phyloP scores from a whole-genome alignment of 2,797 vertebrate species.

The Sebastes minor region DNA sequence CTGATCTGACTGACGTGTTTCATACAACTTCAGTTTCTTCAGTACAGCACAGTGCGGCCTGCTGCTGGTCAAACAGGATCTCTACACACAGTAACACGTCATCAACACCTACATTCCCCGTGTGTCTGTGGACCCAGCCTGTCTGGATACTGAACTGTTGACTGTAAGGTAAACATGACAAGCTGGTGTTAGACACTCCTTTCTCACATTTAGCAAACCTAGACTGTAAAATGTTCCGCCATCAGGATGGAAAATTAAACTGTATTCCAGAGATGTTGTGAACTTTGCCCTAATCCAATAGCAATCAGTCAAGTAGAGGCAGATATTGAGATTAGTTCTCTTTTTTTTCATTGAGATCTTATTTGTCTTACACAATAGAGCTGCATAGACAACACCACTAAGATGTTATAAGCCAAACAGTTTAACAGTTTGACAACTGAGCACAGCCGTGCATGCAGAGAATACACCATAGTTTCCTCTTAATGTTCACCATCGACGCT shows the following conservation, averaged over 20 bases:
- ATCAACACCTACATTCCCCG: not conserved
- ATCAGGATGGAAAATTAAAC: not conserved
- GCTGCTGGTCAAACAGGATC: slow-evolving; percentile 27
- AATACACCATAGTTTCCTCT: not conserved
- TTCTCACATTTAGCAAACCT: not conserved
- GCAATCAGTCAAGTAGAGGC: not conserved
- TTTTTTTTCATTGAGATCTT: not conserved
- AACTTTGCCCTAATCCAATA: not conserved
- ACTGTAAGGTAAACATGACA: slow-evolving; percentile 59
- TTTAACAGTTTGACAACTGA: not conserved
- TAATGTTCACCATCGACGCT: not conserved
- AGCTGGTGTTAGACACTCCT: slow-evolving; percentile 30
- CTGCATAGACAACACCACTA: not conserved
- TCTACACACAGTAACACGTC: not conserved
- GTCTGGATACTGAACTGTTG: slow-evolving; percentile 9
- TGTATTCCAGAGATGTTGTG: not conserved
- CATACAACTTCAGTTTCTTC: not conserved
- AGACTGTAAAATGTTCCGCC: not conserved
- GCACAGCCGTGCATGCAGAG: not conserved
- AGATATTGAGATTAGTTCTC: not conserved
- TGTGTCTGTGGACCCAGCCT: not conserved
- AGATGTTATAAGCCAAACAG: not conserved
- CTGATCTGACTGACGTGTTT: too few species aligned
- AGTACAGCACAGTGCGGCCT: not conserved
- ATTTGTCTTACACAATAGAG: not conserved